phyloP scores from a whole-genome alignment of 2,113 vertebrate genomes.

The Lipophrys pholis region DNA sequence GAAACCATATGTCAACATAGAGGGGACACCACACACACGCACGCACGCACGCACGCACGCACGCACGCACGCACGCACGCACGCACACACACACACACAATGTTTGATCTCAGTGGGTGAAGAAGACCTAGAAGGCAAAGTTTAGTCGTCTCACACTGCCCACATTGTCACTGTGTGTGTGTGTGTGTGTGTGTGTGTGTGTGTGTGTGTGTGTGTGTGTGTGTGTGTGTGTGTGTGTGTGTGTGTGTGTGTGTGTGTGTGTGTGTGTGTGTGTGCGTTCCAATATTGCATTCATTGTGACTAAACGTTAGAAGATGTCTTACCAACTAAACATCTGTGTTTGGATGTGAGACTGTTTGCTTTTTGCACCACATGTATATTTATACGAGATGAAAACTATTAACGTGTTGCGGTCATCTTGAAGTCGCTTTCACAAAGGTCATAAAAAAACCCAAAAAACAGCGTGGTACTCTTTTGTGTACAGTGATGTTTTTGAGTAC shows the following conservation, averaged over 20 bases:
- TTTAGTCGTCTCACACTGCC: background rate
- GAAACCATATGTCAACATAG: conserved; percentile 40
- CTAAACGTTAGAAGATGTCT: no score
- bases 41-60: background rate
- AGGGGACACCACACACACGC: background rate
- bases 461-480: no score
- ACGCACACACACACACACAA: conserved; percentile 27
- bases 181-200: conserved; percentile 9
- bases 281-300: background rate
- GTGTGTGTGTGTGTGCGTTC: conserved; percentile 21
- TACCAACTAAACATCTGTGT: no score
- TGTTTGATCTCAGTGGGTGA: conserved; percentile 52
- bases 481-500: no score
- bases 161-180: background rate
- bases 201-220: conserved; percentile 20
- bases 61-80: conserved; percentile 22
- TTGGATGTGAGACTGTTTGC: no score
- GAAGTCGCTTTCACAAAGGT: no score
- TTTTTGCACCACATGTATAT: no score
- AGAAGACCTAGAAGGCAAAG: conserved; percentile 19
- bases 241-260: background rate
- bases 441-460: no score
- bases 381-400: no score
- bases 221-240: conserved; percentile 29
- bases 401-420: no score